A percentile compares a stretch with the other conserved stretches of the same genome.
Conservation (phyloP, 2,888 invertebrate species). For the Oxyteleia sp. region DNA sequence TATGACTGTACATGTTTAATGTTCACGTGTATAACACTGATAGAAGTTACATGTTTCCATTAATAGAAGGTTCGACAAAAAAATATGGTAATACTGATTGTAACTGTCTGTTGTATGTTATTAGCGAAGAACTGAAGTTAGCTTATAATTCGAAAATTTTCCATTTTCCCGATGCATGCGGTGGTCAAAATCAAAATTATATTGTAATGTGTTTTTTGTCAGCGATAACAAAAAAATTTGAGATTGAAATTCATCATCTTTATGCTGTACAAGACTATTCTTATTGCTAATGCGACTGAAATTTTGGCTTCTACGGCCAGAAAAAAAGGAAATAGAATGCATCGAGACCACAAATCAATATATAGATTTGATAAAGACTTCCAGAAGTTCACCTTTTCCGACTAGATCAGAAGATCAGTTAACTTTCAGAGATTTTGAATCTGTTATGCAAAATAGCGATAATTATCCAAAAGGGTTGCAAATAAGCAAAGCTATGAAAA, state of each 20-base stretch:
- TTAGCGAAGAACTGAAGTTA: conserved; percentile 48
- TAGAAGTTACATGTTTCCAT: conserved; percentile 58
- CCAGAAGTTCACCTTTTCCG: conserved; percentile 33
- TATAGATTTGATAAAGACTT: conserved; percentile 43
- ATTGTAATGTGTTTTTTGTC: conserved; percentile 30
- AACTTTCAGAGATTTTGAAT: conserved; percentile 20
- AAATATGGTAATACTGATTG: conserved; percentile 46
- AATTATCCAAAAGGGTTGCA: conserved; percentile 13
- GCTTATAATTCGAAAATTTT: conserved; percentile 45
- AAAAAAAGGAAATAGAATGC: conserved; percentile 37
- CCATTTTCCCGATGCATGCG: conserved; percentile 66
- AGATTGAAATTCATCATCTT: conserved; percentile 67
- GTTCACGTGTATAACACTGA: conserved; percentile 46
- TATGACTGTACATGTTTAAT: conserved; percentile 61
- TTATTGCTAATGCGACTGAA: conserved; percentile 68
- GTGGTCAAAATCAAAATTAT: conserved; percentile 70
- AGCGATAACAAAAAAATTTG: conserved; percentile 32
- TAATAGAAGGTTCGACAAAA: conserved; percentile 54
- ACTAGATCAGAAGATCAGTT: neutral
- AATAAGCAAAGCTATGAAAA: conserved; percentile 29
- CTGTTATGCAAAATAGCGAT: neutral
- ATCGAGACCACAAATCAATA: conserved; percentile 55
- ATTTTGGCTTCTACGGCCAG: conserved; percentile 66
- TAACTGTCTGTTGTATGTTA: conserved; percentile 31
- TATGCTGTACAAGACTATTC: conserved; percentile 70